phyloP scores from a whole-genome alignment of 1,140 invertebrate genomes.

The Helicorthomorpha holstii region DNA sequence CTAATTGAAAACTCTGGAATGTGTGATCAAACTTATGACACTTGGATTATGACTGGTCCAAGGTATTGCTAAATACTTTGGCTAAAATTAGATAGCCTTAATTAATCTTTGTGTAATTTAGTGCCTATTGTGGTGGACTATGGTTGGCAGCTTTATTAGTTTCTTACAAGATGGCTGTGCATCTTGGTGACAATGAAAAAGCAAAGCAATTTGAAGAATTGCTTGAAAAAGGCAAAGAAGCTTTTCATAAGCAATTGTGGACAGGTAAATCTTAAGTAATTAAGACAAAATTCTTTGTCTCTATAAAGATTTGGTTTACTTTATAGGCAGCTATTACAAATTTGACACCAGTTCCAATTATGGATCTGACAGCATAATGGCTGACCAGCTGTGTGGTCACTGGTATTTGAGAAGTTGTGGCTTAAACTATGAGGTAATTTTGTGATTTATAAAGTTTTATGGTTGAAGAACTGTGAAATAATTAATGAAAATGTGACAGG shows the following conservation, averaged over 20 bases:
- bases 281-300: background rate
- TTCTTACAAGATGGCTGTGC: slow-evolving; percentile 52
- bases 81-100: no score
- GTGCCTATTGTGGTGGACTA: slow-evolving; percentile 80
- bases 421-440: slow-evolving; percentile 36
- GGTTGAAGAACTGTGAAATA: no score
- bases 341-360: slow-evolving; percentile 51
- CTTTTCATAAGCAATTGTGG: slow-evolving; percentile 71
- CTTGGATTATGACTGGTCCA: slow-evolving; percentile 74
- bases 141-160: slow-evolving; percentile 63
- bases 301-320: background rate
- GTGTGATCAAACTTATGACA: slow-evolving; percentile 85
- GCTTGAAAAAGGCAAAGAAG: slow-evolving; percentile 48
- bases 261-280: slow-evolving; percentile 41
- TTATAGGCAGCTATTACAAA: slow-evolving; percentile 50
- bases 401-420: slow-evolving; percentile 60
- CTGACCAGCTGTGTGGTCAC: slow-evolving; percentile 79
- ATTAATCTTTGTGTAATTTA: no score
- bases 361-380: slow-evolving; percentile 60
- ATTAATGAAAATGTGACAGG: no score
- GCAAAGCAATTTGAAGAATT: slow-evolving; percentile 44
- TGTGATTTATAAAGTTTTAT: no score
- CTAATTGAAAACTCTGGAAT: slow-evolving; percentile 77
- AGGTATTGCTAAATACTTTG: no score
- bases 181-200: slow-evolving; percentile 43